A percentile compares a stretch with the other conserved stretches of the same genome.
Evolutionary conservation across 2,113 vertebrate genomes (phyloP).

Genomic region (Ceuthmochares aereus): DNA sequence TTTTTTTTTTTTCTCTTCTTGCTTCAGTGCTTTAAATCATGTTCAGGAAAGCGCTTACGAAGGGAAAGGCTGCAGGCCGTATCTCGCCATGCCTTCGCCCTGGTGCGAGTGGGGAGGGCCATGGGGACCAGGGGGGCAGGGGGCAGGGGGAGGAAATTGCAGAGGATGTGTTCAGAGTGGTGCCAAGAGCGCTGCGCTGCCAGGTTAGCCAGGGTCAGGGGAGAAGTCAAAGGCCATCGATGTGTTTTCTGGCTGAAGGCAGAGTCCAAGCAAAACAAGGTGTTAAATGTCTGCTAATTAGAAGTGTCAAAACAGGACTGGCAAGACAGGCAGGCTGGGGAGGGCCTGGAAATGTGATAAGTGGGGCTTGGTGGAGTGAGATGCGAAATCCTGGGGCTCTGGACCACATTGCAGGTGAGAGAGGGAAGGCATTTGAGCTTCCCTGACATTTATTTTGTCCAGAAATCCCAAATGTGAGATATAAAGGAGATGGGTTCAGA

Average conservation of each 20-base stretch:
- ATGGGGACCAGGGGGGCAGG: conserved; percentile 60
- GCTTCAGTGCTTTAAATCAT: conserved; percentile 80
- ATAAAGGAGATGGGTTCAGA: not conserved
- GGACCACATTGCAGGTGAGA: not conserved
- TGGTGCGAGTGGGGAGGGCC: not conserved
- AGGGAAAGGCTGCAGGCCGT: conserved; percentile 65
- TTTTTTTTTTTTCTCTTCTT: conserved; percentile 58
- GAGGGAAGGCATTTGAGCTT: not conserved
- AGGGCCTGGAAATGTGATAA: conserved; percentile 18
- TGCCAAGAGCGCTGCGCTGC: conserved; percentile 35
- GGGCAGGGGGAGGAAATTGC: conserved; percentile 44
- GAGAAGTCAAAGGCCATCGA: conserved; percentile 63
- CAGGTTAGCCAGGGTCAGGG: conserved; percentile 48
- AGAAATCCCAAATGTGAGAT: not conserved
- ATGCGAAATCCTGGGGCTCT: not conserved
- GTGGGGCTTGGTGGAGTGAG: not conserved
- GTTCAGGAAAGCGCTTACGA: conserved; percentile 78
- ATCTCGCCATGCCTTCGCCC: conserved; percentile 41
- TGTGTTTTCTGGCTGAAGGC: conserved; percentile 73
- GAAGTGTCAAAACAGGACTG: conserved; percentile 63
- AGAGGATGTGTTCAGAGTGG: conserved; percentile 38
- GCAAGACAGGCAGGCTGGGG: not conserved
- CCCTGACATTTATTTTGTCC: not conserved
- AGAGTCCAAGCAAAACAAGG: conserved; percentile 73
- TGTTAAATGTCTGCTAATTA: conserved; percentile 77